Evolutionary conservation across 35 echinoderm and acorn worm species (phyloP).

Genomic region (Eucidaris tribuloides): DNA sequence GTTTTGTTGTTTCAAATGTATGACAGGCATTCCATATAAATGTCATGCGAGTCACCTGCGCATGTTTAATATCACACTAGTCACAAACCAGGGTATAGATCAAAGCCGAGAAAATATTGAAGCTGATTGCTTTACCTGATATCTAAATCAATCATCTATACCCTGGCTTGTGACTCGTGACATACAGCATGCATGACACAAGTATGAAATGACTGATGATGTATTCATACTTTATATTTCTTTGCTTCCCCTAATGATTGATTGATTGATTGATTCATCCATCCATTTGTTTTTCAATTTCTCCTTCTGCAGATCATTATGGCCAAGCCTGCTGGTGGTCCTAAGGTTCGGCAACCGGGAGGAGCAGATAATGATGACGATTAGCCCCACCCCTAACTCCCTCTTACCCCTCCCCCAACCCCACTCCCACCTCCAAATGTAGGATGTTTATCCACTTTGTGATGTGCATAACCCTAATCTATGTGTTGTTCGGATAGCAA

Average conservation of each 20-base stretch:
- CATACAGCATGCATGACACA: too few relatives aligned
- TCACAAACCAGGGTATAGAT: too few relatives aligned
- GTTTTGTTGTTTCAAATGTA: neutral
- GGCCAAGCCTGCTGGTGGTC: slow-evolving; percentile 93
- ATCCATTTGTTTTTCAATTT: neutral
- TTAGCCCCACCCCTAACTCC: too few relatives aligned
- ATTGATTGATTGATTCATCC: neutral
- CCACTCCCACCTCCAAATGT: too few relatives aligned
- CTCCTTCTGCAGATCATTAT: slow-evolving; percentile 80
- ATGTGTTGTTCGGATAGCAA: too few relatives aligned
- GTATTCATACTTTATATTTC: neutral
- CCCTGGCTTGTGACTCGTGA: too few relatives aligned
- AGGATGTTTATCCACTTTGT: too few relatives aligned
- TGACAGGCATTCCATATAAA: too few relatives aligned
- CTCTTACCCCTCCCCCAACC: too few relatives aligned
- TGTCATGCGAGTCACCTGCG: neutral
- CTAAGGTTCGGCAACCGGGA: slow-evolving; percentile 72
- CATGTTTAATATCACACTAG: neutral
- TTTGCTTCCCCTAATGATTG: neutral
- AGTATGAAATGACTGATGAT: neutral
- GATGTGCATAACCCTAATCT: too few relatives aligned
- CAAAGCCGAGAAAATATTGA: too few relatives aligned
- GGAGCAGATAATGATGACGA: slow-evolving; percentile 57
- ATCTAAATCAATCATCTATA: neutral
- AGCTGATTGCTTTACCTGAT: too few relatives aligned